Conservation (phyloP, 1,140 invertebrate species). For the Trichonephila inaurata region DNA sequence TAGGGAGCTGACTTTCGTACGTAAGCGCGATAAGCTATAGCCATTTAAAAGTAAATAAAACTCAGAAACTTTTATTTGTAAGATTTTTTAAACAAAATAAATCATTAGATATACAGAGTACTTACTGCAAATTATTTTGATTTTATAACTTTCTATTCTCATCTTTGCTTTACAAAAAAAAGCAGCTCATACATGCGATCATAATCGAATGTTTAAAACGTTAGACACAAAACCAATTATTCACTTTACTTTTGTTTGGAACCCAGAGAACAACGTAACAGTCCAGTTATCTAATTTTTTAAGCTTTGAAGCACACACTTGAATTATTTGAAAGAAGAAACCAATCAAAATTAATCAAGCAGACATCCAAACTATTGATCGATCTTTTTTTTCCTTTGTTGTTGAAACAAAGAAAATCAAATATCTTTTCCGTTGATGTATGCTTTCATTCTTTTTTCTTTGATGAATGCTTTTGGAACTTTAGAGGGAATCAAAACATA, state of each 20-base stretch:
- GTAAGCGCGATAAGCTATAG: no score
- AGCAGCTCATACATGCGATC: no score
- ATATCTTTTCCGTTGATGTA: not conserved
- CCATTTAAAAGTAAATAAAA: no score
- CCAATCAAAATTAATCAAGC: not conserved
- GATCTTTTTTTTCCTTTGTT: not conserved
- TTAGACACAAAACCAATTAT: not conserved
- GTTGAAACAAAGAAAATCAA: not conserved
- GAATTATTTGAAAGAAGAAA: not conserved
- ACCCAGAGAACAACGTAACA: not conserved
- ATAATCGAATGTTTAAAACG: not conserved
- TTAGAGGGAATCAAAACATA: not conserved
- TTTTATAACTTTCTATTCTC: no score
- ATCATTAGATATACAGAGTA: no score
- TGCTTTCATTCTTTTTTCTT: not conserved
- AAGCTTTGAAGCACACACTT: not conserved
- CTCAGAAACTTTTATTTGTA: no score
- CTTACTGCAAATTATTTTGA: no score
- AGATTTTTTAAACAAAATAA: no score
- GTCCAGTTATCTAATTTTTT: not conserved
- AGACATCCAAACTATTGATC: conserved; percentile 16
- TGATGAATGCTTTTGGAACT: not conserved
- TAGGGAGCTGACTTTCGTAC: no score
- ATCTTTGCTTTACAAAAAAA: no score
- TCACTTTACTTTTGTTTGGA: not conserved